Base-by-base conservation (phyloP, 2,888 invertebrate genomes). In the Escarpia spicata region DNA sequence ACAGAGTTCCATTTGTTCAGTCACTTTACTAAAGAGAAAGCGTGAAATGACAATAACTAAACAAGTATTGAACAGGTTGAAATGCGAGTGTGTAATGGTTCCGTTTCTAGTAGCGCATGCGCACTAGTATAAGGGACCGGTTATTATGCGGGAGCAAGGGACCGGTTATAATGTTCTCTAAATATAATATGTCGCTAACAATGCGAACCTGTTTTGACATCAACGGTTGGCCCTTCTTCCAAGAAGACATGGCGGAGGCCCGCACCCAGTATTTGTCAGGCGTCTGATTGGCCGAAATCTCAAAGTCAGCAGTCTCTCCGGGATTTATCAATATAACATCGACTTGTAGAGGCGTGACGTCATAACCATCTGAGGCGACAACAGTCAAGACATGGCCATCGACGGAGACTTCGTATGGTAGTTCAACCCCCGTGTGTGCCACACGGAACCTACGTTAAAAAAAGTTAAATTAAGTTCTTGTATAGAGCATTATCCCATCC, bases 281-380 rank as follows among this genome's bases (percentile, higher is more conserved):
- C 4, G 90, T 15, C 91, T 92, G 92, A 37, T 91, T 52, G 45
- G 93, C 92, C 19, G 43, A 9, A 37, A 94, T 90, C 44, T 92
- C 92, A 92, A 93, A 93, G 91, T 94, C 93, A 8, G 93, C 60
- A n/a, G 92, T 91, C 93, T 95, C 95, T 43, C 95, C 95, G 94
- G 93, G 93, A 92, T 93, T 92, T 9, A 95, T 94, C 90, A 94
- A 95, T 44, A 96, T 94, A 0, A 95, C 94, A n/a, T 95, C 94
- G 12, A 95, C 95, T 1, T 93, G 92, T 8, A 94, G 44, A 8
- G 95, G 94, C 12, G 94, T 92, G 37, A 95, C 94, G 0, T 95
- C 94, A n/a, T 92, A 93, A 0, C 96, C 96, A 91, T 96, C 96
- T 0, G 95, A 94, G 8, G 95, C 95, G 52, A 96, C 95, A 90